A percentile compares a stretch with the other conserved stretches of the same genome.
phyloP scores from a whole-genome alignment of 2,888 invertebrate genomes.

The Lasioglossum malachurum region DNA sequence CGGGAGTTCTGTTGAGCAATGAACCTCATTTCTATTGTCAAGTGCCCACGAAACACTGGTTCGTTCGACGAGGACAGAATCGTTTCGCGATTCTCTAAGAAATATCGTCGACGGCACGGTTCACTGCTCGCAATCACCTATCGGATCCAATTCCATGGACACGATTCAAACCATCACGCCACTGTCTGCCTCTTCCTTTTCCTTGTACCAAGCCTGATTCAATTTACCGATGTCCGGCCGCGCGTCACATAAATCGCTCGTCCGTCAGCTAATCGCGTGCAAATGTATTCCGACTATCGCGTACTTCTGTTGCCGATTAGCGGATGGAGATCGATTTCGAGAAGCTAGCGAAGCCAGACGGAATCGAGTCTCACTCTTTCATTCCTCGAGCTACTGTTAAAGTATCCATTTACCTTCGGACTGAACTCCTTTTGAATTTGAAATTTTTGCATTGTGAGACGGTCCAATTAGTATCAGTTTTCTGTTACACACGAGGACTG shows the following conservation, averaged over 20 bases:
- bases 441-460: no score
- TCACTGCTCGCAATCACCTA: background rate
- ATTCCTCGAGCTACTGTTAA: background rate
- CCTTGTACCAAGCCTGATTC: background rate
- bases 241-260: background rate
- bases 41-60: background rate
- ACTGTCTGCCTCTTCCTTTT: background rate
- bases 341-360: background rate
- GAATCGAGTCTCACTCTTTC: background rate
- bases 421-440: no score
- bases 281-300: constrained; percentile 3
- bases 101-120: background rate
- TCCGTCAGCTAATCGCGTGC: constrained; percentile 10
- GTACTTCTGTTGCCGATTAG: background rate
- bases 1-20: background rate
- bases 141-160: background rate
- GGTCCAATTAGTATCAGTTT: no score
- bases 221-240: constrained; percentile 2
- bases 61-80: background rate
- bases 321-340: background rate
- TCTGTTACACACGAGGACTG: no score
- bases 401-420: no score
- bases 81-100: background rate
- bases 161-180: background rate
- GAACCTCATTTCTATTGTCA: background rate